Base-by-base conservation (phyloP, 1,140 invertebrate species). In the Drosophila lacteicornis region DNA sequence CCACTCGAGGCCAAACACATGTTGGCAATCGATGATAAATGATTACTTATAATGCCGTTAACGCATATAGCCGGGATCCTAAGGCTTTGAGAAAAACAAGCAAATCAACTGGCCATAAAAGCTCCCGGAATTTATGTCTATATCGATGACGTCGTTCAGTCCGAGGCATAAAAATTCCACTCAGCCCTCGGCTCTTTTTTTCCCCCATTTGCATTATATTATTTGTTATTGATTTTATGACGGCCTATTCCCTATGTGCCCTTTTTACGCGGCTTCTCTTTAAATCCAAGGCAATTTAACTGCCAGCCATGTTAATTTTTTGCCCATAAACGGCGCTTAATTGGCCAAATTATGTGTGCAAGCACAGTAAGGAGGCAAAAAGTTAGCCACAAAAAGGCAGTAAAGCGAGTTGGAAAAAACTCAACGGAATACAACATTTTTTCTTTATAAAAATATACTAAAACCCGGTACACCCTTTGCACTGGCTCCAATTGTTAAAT, bases 1-100 rank as follows among this genome's bases (percentile, higher is more conserved):
- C 73, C 80, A 80, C 83, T 86, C 70, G 80, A 77, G 81, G 71
- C 63, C 59, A 67, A 82, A 60, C 83, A 80, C 86, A 87, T 87
- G 83, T 76, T 79, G 51, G 67, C 74, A 78, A 86, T 81, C 82
- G 79, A 86, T 86, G 80, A 86, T 86, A 88, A 86, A 88, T 83
- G 83, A 86, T 80, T 82, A 83, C 76, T 62, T 65, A 79, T 71
- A 60, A 73, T 76, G 77, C 65, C 61, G 58, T 85, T 73, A 80
- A 83, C 69, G 70, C 60, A 82, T 70, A 76, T 63, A 40, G 47
- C 38, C 50, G 33, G 36, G 51, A 73, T 69, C 50, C 63, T 56
- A 17, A 12, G 46, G 55, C 67, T 70, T 70, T 47, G 43, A 38
- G 19, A 60, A 79, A 62, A 70, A 46, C 49, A 75, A 71, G 22